Base-by-base conservation (phyloP, 1,140 invertebrate species). In the Limonius californicus region DNA sequence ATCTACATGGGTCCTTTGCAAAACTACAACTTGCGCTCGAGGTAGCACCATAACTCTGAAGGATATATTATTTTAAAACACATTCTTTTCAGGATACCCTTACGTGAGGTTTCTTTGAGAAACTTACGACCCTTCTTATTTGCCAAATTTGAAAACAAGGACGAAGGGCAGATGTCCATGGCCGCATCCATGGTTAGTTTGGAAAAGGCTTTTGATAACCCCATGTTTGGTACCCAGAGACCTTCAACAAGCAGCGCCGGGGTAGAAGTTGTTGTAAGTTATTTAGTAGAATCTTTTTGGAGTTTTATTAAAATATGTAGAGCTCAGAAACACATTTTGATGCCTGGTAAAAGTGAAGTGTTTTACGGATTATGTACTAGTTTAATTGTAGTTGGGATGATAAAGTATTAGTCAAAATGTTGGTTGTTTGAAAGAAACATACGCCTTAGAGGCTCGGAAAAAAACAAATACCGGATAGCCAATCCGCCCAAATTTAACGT, bases 91-190 rank as follows among this genome's bases (percentile, higher is more conserved):
- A 39, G 35, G 35, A 12, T 39, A 14, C 35, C 35, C 3, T 12
- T 39, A 2, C 7, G 8, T 2, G 8, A 39, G 35, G 2, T 39
- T 39, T 39, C 35, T 39, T 39, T 39, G 2, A 14, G 35, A 12
- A 39, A 39, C n/a, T 12, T 39, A 12, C 2, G 35, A 12, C 35
- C 35, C 2, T 39, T 39, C n/a, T 12, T 39, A 14, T 39, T 39
- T 39, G 8, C 35, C 18, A 50, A 50, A 18, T 55, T 55, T 55
- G 53, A 55, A 15, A 55, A 55, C 21, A 32, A 30, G 21, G 53
- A 32, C 11, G 45, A 50, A 16, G 45, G 15, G 4, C 45, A 21
- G 2, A 16, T 55, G 20, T 55, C 53, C 3, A 27, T 55, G 20
- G 53, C 53, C 1, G 7, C 53, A 1, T 55, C 53, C 4, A 2